These are phyloP conservation scores for Caenorhabditis tropicalis DNA, from an alignment of 1,140 invertebrate species.

Conservation along the genomic window DNA sequence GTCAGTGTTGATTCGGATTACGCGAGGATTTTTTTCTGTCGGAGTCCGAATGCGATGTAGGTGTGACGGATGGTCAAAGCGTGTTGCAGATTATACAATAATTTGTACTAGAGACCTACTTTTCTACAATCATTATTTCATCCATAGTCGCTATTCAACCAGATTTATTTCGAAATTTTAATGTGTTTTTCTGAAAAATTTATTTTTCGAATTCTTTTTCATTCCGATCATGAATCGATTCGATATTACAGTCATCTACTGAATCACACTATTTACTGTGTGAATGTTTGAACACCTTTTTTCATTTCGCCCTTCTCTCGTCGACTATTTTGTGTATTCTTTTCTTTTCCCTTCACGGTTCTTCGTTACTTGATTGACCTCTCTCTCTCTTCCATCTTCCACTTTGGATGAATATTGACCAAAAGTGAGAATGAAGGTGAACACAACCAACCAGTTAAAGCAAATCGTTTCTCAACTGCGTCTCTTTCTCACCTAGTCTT, in stretches of 20 bases:
- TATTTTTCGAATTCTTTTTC: neutral
- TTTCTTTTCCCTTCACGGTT: neutral
- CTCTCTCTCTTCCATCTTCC: neutral
- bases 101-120: neutral
- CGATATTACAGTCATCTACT: neutral
- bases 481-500: neutral
- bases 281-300: constrained; percentile 35
- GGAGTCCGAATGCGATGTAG: neutral
- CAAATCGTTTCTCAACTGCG: constrained; percentile 35
- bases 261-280: constrained; percentile 29
- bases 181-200: neutral
- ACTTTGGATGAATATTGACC: constrained; percentile 4
- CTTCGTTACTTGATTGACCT: neutral
- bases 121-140: too few species aligned
- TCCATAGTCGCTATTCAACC: too few species aligned
- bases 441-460: constrained; percentile 26
- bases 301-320: neutral
- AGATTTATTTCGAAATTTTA: neutral
- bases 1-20: neutral
- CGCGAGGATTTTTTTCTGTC: neutral
- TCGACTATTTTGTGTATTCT: neutral
- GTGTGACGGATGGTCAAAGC: neutral
- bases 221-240: neutral
- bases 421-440: neutral
- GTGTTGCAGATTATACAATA: neutral